These are phyloP conservation scores for Microchirus variegatus DNA, from an alignment of 2,797 vertebrate genomes.

Conservation along the genomic window DNA sequence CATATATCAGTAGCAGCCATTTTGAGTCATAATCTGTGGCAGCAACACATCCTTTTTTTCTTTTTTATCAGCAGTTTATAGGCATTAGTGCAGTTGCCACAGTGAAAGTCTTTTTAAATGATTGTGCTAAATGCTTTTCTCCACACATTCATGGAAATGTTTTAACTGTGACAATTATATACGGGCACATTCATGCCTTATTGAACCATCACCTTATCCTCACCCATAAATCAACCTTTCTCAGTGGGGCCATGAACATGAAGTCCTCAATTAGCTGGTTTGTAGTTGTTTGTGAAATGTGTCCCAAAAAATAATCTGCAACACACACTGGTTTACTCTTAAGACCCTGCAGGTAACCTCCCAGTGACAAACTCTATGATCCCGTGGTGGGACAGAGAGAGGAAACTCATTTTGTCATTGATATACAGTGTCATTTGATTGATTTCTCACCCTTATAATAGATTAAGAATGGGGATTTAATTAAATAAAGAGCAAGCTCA, in stretches of 20 bases:
- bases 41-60: no score
- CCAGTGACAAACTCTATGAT: slow-evolving; percentile 54
- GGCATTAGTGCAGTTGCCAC: no score
- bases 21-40: no score
- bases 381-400: slow-evolving; percentile 40
- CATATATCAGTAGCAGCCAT: no score
- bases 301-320: no score
- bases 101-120: no score
- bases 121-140: not conserved
- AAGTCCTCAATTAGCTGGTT: not conserved
- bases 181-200: no score
- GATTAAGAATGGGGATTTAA: slow-evolving; percentile 33
- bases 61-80: no score
- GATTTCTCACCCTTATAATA: slow-evolving; percentile 36
- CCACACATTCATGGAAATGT: no score
- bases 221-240: not conserved
- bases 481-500: slow-evolving; percentile 48
- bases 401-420: slow-evolving; percentile 15
- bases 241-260: not conserved
- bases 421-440: slow-evolving; percentile 49
- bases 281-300: not conserved
- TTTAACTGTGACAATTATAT: no score
- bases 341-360: slow-evolving; percentile 34
- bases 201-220: not conserved
- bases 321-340: slow-evolving; percentile 18